Percentiles rank a stretch among this genome's conserved stretches.
phyloP scores from a whole-genome alignment of 1,140 invertebrate species.

The Apis laboriosa region DNA sequence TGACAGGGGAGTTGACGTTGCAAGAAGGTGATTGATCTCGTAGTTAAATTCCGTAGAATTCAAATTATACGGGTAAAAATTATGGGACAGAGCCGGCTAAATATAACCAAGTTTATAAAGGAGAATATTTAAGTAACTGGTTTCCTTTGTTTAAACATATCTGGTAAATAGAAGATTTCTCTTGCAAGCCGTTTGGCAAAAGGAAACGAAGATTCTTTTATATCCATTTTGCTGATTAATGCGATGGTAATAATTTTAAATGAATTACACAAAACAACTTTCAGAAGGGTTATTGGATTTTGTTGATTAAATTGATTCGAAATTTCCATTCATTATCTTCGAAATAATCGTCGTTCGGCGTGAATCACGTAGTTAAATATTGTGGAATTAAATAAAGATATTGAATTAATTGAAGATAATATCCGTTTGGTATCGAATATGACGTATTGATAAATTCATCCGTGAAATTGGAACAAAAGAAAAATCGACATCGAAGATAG shows the following conservation, averaged over 20 bases:
- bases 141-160: neutral
- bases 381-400: too few species aligned
- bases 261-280: neutral
- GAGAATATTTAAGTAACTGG: constrained; percentile 22
- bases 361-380: too few species aligned
- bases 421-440: too few species aligned
- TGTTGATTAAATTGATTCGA: neutral
- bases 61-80: neutral
- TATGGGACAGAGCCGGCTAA: neutral
- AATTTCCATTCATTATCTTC: neutral
- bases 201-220: neutral
- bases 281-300: neutral
- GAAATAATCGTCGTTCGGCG: too few species aligned
- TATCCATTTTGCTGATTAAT: neutral
- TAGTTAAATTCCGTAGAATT: neutral
- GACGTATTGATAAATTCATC: constrained; percentile 26
- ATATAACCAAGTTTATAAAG: neutral
- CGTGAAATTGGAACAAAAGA: constrained; percentile 56
- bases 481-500: constrained; percentile 18
- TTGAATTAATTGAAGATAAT: too few species aligned
- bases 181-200: neutral
- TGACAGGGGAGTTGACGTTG: neutral
- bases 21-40: neutral
- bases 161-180: constrained; percentile 35
- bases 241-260: neutral